Base-by-base conservation (phyloP, 2,888 invertebrate species). In the Pandemis heparana region DNA sequence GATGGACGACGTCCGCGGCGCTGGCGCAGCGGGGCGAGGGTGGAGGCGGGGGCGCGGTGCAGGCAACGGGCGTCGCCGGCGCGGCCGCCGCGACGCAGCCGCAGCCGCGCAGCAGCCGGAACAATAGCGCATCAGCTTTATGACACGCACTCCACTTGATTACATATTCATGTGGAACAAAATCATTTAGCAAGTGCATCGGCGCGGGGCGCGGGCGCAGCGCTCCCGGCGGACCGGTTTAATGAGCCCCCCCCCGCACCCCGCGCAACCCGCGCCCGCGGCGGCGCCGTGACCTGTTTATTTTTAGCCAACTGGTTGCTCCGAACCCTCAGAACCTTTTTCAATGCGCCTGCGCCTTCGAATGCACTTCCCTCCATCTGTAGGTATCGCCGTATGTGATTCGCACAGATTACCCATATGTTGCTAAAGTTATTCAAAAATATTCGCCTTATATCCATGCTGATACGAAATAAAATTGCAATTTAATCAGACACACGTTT, bases 241-340 rank as follows among this genome's bases (percentile, higher is more conserved):
- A 68, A 72, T 67, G 72, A 68, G 61, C 72, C 41, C 61, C 51
- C 14, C 16, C 66, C 5, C 59, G 14, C 48, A 14, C 60, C 71
- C 61, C 71, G 51, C 61, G 38, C 43, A 32, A 2, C 23, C 23
- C 32, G 32, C 68, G 68, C 68, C 68, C 68, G 67, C 67, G 72
- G 63, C 68, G 18, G 68, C 62, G 73, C 68, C 73, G 68, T 73
- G 73, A 73, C 73, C 73, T 73, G 75, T 74, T 76, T 76, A 76
- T 76, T 76, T 76, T 76, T 76, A 76, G 76, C 75, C 70, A 70
- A 74, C 73, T 69, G 74, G 72, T 67, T 64, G 71, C 62, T 72
- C 67, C 71, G 76, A 62, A 18, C 71, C 65, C 62, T 48, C 71
- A 62, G 71, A 67, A 67, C 71, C 71, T 62, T 66, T 61, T 51